phyloP scores from a whole-genome alignment of 2,797 vertebrate genomes.

The Anguilla obscura region DNA sequence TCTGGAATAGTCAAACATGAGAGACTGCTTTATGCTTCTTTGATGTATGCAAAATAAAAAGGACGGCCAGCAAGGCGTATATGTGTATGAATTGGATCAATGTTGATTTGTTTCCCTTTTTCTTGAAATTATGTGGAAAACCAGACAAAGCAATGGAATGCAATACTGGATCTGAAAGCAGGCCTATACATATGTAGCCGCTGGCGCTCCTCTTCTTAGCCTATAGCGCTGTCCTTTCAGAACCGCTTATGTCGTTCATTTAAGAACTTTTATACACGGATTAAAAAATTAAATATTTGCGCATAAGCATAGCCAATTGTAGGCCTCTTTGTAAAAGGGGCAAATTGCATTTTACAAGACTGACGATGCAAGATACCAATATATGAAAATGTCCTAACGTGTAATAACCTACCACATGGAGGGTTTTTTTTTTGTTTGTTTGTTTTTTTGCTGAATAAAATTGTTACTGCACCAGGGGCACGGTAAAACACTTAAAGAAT shows the following conservation, averaged over 20 bases:
- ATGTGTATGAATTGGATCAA: neutral
- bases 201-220: neutral
- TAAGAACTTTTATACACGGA: neutral
- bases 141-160: too few relatives aligned
- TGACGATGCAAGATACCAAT: neutral
- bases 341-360: neutral
- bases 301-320: neutral
- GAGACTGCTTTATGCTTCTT: neutral
- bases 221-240: slow-evolving; percentile 57
- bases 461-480: too few relatives aligned
- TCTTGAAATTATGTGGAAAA: too few relatives aligned
- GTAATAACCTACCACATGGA: neutral
- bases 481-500: neutral
- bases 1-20: neutral
- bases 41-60: neutral
- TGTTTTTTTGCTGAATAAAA: too few relatives aligned
- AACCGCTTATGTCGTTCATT: slow-evolving; percentile 29
- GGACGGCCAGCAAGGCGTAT: neutral
- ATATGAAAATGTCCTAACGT: neutral
- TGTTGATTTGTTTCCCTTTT: too few relatives aligned
- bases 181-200: neutral
- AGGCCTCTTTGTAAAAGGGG: neutral
- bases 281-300: neutral
- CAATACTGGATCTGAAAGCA: neutral
- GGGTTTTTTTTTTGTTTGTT: neutral